Conservation (phyloP, 2,113 vertebrate species). For the Corvus hawaiiensis region DNA sequence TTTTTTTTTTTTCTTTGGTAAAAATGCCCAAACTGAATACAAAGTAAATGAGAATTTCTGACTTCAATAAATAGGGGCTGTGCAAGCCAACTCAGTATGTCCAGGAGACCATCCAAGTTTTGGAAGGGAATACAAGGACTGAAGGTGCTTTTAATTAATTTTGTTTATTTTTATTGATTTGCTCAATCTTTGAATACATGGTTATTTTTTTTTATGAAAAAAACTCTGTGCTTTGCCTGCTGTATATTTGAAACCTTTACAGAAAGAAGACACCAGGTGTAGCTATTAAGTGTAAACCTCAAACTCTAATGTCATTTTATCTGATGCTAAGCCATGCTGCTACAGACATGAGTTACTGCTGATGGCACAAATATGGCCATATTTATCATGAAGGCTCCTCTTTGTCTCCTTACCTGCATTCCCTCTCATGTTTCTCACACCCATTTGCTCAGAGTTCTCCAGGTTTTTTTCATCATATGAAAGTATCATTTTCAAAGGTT, state of each 20-base stretch:
- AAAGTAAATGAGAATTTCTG: not conserved
- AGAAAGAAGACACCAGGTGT: not conserved
- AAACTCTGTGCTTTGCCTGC: not conserved
- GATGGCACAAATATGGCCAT: conserved; percentile 29
- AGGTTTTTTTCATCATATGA: conserved; percentile 59
- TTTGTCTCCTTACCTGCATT: conserved; percentile 64
- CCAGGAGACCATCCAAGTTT: not conserved
- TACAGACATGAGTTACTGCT: conserved; percentile 35
- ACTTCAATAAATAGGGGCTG: not conserved
- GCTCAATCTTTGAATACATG: not conserved
- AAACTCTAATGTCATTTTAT: conserved; percentile 5
- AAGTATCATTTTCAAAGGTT: conserved; percentile 79
- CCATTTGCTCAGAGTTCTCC: conserved; percentile 50
- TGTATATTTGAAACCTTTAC: not conserved
- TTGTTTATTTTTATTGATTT: not conserved
- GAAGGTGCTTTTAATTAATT: not conserved
- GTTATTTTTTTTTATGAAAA: not conserved
- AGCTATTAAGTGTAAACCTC: not conserved
- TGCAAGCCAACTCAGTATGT: not conserved
- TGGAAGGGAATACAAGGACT: not conserved
- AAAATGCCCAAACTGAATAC: not conserved
- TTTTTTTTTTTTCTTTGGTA: too few species aligned
- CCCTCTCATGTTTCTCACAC: conserved; percentile 42
- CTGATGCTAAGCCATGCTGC: conserved; percentile 30
- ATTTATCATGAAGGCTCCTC: conserved; percentile 28